phyloP scores from a whole-genome alignment of 1,140 invertebrate species.

The Drosophila nigromelanica region DNA sequence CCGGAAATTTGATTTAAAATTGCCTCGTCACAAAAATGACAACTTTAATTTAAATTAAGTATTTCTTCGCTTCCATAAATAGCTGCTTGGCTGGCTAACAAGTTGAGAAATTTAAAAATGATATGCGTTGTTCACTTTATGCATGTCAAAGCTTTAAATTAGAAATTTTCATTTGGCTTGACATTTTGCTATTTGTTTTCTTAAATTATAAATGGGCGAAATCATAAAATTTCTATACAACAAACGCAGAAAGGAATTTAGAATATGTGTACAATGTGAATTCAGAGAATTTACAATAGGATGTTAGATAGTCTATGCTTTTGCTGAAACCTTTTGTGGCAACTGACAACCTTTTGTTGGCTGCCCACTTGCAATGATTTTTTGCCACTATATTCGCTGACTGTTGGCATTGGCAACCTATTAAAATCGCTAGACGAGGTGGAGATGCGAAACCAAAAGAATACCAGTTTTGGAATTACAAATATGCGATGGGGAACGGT shows the following conservation, averaged over 20 bases:
- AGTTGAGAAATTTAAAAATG: no score
- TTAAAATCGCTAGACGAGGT: constrained; percentile 16
- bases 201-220: constrained; percentile 24
- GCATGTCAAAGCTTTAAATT: no score
- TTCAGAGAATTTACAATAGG: constrained; percentile 11
- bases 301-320: constrained; percentile 19
- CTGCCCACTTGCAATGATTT: constrained; percentile 10
- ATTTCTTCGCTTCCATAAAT: background rate
- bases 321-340: constrained; percentile 41
- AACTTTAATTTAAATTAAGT: no score
- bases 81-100: background rate
- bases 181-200: background rate
- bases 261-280: constrained; percentile 10
- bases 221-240: constrained; percentile 24
- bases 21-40: no score
- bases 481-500: constrained; percentile 16
- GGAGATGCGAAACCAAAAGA: background rate
- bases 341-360: constrained; percentile 40
- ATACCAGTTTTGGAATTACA: constrained; percentile 41
- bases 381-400: constrained; percentile 6
- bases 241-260: constrained; percentile 18
- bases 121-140: no score
- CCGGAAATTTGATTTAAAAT: no score
- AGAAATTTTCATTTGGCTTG: background rate
- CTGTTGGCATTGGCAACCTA: constrained; percentile 41